Percentiles rank a stretch among this genome's conserved stretches.
Conservation (phyloP, 2,888 invertebrate genomes). For the Stramonita haemastoma region DNA sequence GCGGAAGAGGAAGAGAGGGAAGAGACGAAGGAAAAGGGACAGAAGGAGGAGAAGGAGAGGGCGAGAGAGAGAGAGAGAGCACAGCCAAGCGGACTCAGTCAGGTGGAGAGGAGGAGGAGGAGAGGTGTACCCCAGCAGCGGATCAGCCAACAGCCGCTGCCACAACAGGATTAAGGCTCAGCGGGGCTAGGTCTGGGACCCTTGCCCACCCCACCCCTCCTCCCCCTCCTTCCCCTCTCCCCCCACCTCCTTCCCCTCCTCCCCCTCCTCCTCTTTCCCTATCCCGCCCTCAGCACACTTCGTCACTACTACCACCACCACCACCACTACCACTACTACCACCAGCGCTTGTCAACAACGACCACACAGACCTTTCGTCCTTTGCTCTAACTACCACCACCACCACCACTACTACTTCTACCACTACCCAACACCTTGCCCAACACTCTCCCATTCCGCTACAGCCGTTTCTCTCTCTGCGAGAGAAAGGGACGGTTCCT, state of each 20-base stretch:
- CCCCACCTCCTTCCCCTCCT: background rate
- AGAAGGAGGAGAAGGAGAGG: background rate
- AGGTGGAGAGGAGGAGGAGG: background rate
- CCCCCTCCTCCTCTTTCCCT: too few species aligned
- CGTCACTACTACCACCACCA: background rate
- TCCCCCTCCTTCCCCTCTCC: background rate
- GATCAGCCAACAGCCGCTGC: background rate
- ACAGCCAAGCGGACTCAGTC: background rate
- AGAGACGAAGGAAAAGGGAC: background rate
- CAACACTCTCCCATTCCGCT: too few species aligned
- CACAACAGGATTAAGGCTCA: slow-evolving; percentile 10
- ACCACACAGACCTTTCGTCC: background rate
- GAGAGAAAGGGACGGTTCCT: too few species aligned
- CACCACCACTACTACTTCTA: too few species aligned
- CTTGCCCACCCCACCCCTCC: background rate
- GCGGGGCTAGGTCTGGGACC: background rate
- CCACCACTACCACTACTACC: too few species aligned
- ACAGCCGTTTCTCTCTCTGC: too few species aligned
- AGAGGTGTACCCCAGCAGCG: too few species aligned
- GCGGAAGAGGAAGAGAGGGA: background rate
- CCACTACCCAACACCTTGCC: too few species aligned
- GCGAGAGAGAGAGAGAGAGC: background rate
- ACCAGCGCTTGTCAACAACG: background rate
- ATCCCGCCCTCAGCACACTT: background rate
- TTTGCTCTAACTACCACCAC: too few species aligned